Percentiles rank a stretch among this genome's conserved stretches.
Evolutionary conservation across 2,113 vertebrate species (phyloP).

Genomic region (Pipa parva): DNA sequence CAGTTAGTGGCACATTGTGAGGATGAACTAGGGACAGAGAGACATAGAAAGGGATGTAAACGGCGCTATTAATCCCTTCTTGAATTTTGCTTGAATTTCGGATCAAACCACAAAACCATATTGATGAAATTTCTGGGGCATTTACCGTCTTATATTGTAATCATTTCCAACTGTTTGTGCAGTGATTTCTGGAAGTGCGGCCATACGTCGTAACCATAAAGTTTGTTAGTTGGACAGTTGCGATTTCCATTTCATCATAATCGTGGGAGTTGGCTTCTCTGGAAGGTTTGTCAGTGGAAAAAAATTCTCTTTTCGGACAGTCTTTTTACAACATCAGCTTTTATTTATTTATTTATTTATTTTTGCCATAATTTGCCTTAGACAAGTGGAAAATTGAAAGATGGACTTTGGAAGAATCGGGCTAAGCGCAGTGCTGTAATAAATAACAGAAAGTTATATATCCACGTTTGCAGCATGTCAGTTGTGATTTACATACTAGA

Average conservation of each 20-base stretch:
- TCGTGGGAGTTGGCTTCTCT: neutral
- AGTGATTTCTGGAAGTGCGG: constrained; percentile 2
- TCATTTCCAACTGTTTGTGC: neutral
- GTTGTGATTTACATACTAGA: too few relatives aligned
- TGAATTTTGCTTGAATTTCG: too few relatives aligned
- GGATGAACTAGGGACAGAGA: too few relatives aligned
- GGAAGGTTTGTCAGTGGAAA: constrained; percentile 26
- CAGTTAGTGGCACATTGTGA: too few relatives aligned
- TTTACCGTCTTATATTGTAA: too few relatives aligned
- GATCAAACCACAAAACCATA: too few relatives aligned
- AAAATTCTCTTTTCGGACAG: constrained; percentile 5
- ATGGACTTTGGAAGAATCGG: neutral
- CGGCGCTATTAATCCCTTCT: too few relatives aligned
- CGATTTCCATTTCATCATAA: constrained; percentile 27
- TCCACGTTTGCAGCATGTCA: too few relatives aligned
- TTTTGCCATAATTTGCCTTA: constrained; percentile 1
- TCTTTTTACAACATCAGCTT: neutral
- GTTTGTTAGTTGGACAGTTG: neutral
- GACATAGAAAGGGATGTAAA: too few relatives aligned
- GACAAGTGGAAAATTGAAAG: constrained; percentile 12
- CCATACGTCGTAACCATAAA: neutral
- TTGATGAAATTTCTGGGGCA: too few relatives aligned
- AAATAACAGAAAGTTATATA: too few relatives aligned
- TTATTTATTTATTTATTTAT: constrained; percentile 8
- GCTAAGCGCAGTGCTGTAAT: neutral